Evolutionary conservation across 2,888 invertebrate genomes (phyloP).

Genomic region (Elegia similella): DNA sequence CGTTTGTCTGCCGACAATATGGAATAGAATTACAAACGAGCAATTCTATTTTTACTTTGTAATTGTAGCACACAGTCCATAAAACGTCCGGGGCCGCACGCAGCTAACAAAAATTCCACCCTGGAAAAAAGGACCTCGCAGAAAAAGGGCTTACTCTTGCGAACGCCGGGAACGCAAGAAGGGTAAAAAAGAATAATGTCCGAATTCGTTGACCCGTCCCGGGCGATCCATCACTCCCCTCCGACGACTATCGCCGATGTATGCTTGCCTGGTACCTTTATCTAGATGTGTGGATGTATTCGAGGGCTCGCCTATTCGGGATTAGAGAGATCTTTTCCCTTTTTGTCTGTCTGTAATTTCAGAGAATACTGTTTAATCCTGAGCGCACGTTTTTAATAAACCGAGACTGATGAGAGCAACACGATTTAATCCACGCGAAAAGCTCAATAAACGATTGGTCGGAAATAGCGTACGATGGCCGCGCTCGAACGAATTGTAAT

Average conservation of each 20-base stretch:
- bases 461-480: constrained; percentile 50
- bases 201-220: constrained; percentile 83
- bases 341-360: constrained; percentile 48
- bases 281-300: constrained; percentile 71
- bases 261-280: constrained; percentile 53
- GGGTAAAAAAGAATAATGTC: constrained; percentile 83
- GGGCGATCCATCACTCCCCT: constrained; percentile 81
- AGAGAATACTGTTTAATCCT: constrained; percentile 34
- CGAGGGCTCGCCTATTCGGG: constrained; percentile 60
- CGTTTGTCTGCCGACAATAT: constrained; percentile 56
- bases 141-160: constrained; percentile 80
- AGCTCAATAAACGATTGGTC: constrained; percentile 69
- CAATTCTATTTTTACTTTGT: constrained; percentile 79
- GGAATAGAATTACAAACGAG: constrained; percentile 68
- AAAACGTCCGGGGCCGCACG: constrained; percentile 62
- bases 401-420: constrained; percentile 30
- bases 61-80: constrained; percentile 77
- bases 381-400: constrained; percentile 35
- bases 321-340: constrained; percentile 63
- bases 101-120: constrained; percentile 67
- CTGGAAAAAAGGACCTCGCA: constrained; percentile 75
- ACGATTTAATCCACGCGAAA: constrained; percentile 53
- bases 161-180: constrained; percentile 75
- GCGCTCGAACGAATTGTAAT: constrained; percentile 71
- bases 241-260: constrained; percentile 70